A percentile compares a stretch with the other conserved stretches of the same genome.
phyloP scores from a whole-genome alignment of 2,888 invertebrate genomes.

The Sarcophaga carnaria region DNA sequence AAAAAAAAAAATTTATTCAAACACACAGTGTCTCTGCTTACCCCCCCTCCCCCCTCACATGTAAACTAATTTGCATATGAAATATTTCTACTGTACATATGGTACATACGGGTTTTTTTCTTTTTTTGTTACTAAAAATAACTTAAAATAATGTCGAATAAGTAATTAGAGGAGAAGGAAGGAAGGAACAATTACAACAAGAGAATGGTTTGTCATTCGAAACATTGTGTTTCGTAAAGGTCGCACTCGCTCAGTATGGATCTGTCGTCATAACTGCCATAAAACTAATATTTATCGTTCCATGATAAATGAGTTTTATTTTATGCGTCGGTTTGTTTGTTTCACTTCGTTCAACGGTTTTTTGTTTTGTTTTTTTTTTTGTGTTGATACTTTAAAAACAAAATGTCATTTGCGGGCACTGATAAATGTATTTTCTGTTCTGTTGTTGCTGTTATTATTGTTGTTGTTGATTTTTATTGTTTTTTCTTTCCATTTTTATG shows the following conservation, averaged over 20 bases:
- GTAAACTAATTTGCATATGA: too few species aligned
- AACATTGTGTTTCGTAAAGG: neutral
- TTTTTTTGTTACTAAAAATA: too few species aligned
- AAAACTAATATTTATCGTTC: conserved; percentile 5
- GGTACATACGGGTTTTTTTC: too few species aligned
- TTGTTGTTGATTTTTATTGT: conserved; percentile 30
- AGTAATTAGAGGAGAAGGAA: too few species aligned
- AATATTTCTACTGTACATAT: too few species aligned
- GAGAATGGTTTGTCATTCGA: too few species aligned
- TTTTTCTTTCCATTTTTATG: conserved; percentile 14
- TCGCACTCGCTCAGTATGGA: neutral
- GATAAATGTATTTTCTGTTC: conserved; percentile 11
- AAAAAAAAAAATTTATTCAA: too few species aligned
- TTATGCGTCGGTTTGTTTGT: conserved; percentile 18
- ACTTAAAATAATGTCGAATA: too few species aligned
- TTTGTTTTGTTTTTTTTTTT: neutral
- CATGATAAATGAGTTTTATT: conserved; percentile 47
- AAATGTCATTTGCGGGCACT: conserved; percentile 30
- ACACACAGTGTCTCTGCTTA: too few species aligned
- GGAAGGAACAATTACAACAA: too few species aligned
- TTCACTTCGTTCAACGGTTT: neutral
- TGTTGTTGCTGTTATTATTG: conserved; percentile 8
- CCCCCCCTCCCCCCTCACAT: too few species aligned
- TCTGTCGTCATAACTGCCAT: neutral
- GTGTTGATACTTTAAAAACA: conserved; percentile 1